Conservation (phyloP, 1,140 invertebrate genomes). For the Augochlora pura region DNA sequence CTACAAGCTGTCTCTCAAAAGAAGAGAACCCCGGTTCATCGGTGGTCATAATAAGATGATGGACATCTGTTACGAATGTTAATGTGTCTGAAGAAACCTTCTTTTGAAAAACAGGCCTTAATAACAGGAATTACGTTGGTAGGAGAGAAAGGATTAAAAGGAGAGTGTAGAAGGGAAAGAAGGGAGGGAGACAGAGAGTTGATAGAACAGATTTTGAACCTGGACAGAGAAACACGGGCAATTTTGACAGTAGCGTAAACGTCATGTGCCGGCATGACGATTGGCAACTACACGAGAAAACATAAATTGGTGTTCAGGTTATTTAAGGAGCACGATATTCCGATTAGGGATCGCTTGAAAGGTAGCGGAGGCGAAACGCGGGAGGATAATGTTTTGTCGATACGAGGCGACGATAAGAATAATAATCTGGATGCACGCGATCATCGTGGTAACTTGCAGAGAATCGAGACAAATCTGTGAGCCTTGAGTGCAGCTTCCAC, state of each 20-base stretch:
- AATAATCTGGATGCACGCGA: conserved; percentile 68
- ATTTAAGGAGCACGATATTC: background rate
- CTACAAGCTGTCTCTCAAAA: too few species aligned
- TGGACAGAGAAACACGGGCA: conserved; percentile 54
- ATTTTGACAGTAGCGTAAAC: conserved; percentile 71
- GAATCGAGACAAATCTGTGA: background rate
- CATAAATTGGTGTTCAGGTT: background rate
- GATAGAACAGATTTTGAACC: conserved; percentile 53
- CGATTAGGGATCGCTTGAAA: background rate
- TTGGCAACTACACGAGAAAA: conserved; percentile 23
- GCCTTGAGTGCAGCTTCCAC: background rate
- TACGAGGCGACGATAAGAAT: conserved; percentile 66
- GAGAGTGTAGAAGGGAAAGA: background rate
- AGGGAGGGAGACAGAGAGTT: too few species aligned
- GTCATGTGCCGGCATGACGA: conserved; percentile 70
- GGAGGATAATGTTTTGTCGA: conserved; percentile 77
- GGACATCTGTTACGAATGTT: too few species aligned
- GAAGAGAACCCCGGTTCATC: too few species aligned
- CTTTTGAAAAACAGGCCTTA: background rate
- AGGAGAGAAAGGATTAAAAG: background rate
- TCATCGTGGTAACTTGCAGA: background rate
- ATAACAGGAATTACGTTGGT: background rate
- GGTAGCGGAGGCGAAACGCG: conserved; percentile 60
- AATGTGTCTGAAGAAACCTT: too few species aligned
- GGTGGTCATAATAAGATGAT: too few species aligned